Evolutionary conservation across 2,113 vertebrate species (phyloP).

Genomic region (Hypanus sabinus): DNA sequence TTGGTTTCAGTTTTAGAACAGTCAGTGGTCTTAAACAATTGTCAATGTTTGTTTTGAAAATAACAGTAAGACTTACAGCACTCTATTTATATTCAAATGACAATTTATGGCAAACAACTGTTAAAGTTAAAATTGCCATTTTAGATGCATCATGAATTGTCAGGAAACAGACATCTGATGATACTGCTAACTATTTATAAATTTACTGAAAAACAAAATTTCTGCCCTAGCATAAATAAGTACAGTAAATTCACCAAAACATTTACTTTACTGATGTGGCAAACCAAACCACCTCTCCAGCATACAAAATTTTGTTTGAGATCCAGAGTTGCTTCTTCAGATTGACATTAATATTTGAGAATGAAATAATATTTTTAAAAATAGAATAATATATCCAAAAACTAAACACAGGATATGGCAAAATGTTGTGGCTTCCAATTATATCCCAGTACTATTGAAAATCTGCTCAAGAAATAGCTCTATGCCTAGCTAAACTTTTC

Average conservation of each 20-base stretch:
- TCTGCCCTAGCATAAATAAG: no score
- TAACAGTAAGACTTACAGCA: not conserved
- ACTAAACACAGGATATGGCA: no score
- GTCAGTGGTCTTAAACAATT: not conserved
- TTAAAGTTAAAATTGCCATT: not conserved
- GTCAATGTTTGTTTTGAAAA: not conserved
- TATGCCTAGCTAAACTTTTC: no score
- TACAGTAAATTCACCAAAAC: no score
- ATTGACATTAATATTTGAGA: not conserved
- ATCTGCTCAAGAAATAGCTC: no score
- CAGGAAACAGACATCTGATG: not conserved
- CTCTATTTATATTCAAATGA: not conserved
- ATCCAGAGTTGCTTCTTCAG: not conserved
- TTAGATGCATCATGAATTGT: not conserved
- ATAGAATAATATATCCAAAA: no score
- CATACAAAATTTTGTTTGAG: no score
- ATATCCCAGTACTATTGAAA: no score
- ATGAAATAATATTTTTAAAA: not conserved
- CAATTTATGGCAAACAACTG: not conserved
- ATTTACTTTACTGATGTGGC: no score
- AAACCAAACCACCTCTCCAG: not conserved
- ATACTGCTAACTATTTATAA: not conserved
- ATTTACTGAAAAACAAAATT: not conserved
- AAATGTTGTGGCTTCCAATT: no score
- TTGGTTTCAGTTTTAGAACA: not conserved